Evolutionary conservation across 2,113 vertebrate species (phyloP).

Genomic region (Crypturellus undulatus): DNA sequence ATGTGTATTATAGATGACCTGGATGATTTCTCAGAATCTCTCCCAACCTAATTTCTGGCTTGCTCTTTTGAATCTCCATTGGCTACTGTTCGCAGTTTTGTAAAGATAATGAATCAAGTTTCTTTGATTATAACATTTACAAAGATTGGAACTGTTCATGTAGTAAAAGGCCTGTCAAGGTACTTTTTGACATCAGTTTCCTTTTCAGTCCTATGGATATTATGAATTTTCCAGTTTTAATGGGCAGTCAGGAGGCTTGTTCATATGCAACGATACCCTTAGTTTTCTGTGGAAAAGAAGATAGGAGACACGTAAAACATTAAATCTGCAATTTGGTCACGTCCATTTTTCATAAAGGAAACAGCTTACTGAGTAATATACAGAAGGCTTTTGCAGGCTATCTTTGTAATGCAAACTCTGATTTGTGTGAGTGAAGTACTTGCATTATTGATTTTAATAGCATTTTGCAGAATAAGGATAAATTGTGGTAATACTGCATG

Average conservation of each 20-base stretch:
- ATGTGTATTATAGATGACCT: neutral
- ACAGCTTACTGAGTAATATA: neutral
- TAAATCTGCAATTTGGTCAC: slow-evolving; percentile 27
- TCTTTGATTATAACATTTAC: neutral
- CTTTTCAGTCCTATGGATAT: neutral
- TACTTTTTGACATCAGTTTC: neutral
- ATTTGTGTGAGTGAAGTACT: neutral
- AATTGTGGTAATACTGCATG: slow-evolving; percentile 19
- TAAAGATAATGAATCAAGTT: neutral
- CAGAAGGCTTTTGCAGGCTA: slow-evolving; percentile 2
- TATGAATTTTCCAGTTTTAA: neutral
- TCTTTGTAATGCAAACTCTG: slow-evolving; percentile 2
- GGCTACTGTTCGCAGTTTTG: neutral
- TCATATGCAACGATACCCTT: neutral
- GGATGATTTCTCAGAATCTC: neutral
- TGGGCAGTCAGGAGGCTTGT: neutral
- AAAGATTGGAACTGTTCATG: neutral
- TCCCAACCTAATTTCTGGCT: neutral
- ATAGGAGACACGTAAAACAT: slow-evolving; percentile 16
- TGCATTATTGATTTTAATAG: slow-evolving; percentile 62
- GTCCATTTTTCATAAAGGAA: slow-evolving; percentile 38
- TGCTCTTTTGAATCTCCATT: neutral
- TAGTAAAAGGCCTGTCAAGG: neutral
- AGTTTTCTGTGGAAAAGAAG: slow-evolving; percentile 8
- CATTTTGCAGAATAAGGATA: slow-evolving; percentile 42